Evolutionary conservation across 2,797 vertebrate genomes (phyloP), one percentile per base, ranked within the genome.

Genomic region (Etheostoma perlongum): DNA sequence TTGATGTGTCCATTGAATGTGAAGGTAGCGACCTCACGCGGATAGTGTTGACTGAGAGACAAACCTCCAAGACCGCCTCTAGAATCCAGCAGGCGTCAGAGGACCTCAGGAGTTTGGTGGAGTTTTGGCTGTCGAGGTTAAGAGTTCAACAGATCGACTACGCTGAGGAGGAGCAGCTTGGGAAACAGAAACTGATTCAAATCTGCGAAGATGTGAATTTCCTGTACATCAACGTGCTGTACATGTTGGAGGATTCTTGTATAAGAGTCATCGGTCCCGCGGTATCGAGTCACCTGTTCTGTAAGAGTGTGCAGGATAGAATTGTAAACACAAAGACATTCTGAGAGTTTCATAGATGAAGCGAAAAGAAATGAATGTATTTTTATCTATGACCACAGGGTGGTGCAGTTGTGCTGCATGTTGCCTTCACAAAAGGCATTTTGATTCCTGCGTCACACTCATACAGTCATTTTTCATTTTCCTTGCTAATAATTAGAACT

Each of bases 201-300:
- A 42, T 87, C 73, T 91, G 90, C 6, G 1, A 51, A 0, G 4
- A 48, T 0, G 36, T 0, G 8, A 63, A 27, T 2, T 0, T 0
- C 0, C 0, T 0, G 0, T 61, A 4, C 1, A 0, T 0, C 0
- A 14, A 84, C 0, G 64, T 91, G 9, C 69, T 91, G 0, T 87
- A 78, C 25, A 0, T 63, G 1, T 4, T 80, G 0, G 79, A 85
- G 72, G 75, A 73, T 1, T 74, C 77, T 0, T 52, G 53, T 18
- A 2, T 92, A 0, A 91, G 77, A 47, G 49, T 91, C 0, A 46
- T 91, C 1, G 89, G 86, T 1, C 67, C 77, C 0, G 64, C 69
- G 0, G 0, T 0, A 0, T 9, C 3, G 0, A 62, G 79, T 58
- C 1, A 58, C 27, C 23, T 64, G 1, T 91, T 90, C 44, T 63